A percentile compares a stretch with the other conserved stretches of the same genome.
Conservation (phyloP, 2,113 vertebrate species). For the Murina feae region DNA sequence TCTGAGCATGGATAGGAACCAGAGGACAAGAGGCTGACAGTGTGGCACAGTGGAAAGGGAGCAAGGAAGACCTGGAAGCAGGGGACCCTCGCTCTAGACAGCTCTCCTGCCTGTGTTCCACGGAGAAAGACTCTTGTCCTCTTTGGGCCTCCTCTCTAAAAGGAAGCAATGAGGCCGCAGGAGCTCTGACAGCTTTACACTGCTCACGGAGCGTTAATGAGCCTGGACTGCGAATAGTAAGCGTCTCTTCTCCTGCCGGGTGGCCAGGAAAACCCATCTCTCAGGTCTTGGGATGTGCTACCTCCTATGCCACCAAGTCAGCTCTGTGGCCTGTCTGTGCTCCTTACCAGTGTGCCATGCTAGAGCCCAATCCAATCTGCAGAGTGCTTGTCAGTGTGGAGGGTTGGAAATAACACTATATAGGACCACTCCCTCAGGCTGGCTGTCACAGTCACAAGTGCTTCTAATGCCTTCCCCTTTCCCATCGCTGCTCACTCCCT, state of each 20-base stretch:
- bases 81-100: neutral
- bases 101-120: neutral
- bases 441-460: neutral
- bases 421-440: neutral
- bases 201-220: neutral
- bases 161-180: neutral
- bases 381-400: neutral
- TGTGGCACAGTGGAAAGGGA: accelerated
- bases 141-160: neutral
- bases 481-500: neutral
- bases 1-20: neutral
- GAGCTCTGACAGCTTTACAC: neutral
- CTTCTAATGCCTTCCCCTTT: neutral
- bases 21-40: neutral
- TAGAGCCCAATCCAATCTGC: neutral
- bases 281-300: no score
- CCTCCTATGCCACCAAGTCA: neutral
- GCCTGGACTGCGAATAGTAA: neutral
- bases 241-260: neutral
- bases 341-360: no score
- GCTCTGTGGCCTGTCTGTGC: neutral
- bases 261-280: neutral
- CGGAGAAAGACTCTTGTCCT: neutral
- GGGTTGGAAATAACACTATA: neutral
- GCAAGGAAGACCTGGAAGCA: neutral